These are phyloP conservation scores for Plebejus anna DNA, from an alignment of 2,888 invertebrate genomes.

Conservation along the genomic window DNA sequence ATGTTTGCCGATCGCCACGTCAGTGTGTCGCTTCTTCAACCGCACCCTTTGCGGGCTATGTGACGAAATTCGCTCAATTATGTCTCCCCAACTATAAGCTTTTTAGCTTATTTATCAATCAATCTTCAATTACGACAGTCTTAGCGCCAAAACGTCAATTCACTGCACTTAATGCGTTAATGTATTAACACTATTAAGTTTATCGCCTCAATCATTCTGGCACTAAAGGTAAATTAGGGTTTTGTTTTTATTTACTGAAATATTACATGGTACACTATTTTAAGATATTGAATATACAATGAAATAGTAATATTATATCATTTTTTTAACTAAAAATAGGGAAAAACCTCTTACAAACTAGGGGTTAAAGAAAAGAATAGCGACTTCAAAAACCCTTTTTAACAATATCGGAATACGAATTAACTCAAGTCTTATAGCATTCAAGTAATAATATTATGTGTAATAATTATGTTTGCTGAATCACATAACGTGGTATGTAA, in stretches of 20 bases:
- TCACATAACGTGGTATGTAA: conserved; percentile 2
- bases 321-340: no score
- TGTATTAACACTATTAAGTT: conserved; percentile 18
- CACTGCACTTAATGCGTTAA: conserved; percentile 54
- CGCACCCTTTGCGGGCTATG: conserved; percentile 54
- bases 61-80: conserved; percentile 76
- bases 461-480: conserved; percentile 4
- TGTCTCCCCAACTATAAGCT: conserved; percentile 59
- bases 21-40: conserved; percentile 57
- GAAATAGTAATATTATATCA: no score
- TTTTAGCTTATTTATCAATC: conserved; percentile 76
- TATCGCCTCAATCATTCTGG: neutral
- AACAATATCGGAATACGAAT: no score
- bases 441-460: neutral
- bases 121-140: conserved; percentile 72
- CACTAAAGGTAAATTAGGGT: neutral
- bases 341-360: no score
- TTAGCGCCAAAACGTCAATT: conserved; percentile 53
- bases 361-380: no score
- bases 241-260: neutral
- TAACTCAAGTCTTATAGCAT: neutral
- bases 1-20: neutral
- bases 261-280: no score
- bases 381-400: no score
- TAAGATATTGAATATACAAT: no score